phyloP scores from a whole-genome alignment of 35 echinoderm and acorn worm species.

The Holothuria glaberrima region DNA sequence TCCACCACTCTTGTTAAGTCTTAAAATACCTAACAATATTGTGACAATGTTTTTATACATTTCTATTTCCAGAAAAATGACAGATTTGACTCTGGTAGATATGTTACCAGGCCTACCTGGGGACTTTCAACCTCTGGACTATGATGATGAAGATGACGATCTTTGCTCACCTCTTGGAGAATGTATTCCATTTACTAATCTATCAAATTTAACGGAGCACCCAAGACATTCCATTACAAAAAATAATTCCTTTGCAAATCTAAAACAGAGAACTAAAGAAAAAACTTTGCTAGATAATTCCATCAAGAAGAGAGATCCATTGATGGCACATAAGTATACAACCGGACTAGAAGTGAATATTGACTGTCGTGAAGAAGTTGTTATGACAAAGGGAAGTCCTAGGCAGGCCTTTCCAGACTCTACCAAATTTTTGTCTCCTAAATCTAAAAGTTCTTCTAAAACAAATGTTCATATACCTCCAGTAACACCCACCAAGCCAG shows the following conservation, averaged over 20 bases:
- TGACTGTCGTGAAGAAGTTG: slow-evolving; percentile 45
- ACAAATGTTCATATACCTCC: slow-evolving; percentile 24
- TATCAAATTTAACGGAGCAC: neutral
- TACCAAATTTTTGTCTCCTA: slow-evolving; percentile 5
- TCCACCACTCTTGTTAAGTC: neutral
- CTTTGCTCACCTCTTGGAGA: neutral
- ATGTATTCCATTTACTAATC: slow-evolving; percentile 10
- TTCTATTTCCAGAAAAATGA: slow-evolving; percentile 19
- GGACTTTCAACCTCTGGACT: slow-evolving; percentile 38
- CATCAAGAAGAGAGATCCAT: neutral
- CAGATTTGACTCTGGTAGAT: neutral
- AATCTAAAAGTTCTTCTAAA: slow-evolving; percentile 12
- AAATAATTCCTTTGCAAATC: neutral
- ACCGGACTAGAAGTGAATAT: neutral
- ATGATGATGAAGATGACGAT: slow-evolving; percentile 19
- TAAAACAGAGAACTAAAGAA: neutral
- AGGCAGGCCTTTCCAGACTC: neutral
- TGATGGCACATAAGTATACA: neutral
- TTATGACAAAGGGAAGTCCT: neutral
- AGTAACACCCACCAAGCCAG: slow-evolving; percentile 80
- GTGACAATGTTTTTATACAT: neutral
- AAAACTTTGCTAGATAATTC: neutral
- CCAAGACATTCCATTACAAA: neutral
- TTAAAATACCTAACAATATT: neutral
- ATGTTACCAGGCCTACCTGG: slow-evolving; percentile 32